A percentile compares a stretch with the other conserved stretches of the same genome.
phyloP scores from a whole-genome alignment of 64 coral and sea anemone species.

The Montipora sp. region DNA sequence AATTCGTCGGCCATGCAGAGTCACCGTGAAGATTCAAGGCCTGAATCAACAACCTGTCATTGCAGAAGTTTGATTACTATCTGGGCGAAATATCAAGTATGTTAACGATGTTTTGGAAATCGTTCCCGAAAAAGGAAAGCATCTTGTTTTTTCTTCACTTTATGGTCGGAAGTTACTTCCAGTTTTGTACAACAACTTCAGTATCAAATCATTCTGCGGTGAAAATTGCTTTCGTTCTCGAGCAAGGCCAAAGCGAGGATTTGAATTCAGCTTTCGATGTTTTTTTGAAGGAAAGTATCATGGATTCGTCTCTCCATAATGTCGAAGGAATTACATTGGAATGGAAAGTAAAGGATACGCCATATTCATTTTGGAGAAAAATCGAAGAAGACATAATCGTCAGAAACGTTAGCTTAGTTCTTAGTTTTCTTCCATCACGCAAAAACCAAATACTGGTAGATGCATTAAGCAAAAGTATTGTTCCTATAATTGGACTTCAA shows the following conservation, averaged over 20 bases:
- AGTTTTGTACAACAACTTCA: not conserved
- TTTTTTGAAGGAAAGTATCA: not conserved
- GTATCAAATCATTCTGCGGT: not conserved
- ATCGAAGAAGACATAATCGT: not conserved
- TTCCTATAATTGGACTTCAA: conserved; percentile 15
- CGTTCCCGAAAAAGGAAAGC: not conserved
- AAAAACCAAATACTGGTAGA: conserved; percentile 25
- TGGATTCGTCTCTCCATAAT: not conserved
- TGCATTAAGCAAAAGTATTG: conserved; percentile 6
- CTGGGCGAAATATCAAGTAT: not conserved
- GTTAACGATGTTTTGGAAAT: conserved; percentile 17
- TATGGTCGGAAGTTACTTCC: not conserved
- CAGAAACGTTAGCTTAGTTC: not conserved
- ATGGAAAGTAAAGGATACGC: conserved; percentile 23
- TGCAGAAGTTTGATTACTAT: not conserved
- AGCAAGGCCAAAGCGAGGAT: not conserved
- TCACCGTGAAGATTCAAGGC: not conserved
- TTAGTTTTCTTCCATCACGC: conserved; percentile 13
- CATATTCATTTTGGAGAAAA: not conserved
- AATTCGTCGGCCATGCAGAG: not conserved
- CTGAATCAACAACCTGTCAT: not conserved
- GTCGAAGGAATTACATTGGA: not conserved
- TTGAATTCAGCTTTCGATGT: conserved; percentile 7
- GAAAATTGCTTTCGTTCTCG: conserved; percentile 1
- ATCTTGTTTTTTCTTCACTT: not conserved